Evolutionary conservation across 1,140 invertebrate genomes (phyloP), one percentile per base, ranked within the genome.

Genomic region (Thrips palmi): DNA sequence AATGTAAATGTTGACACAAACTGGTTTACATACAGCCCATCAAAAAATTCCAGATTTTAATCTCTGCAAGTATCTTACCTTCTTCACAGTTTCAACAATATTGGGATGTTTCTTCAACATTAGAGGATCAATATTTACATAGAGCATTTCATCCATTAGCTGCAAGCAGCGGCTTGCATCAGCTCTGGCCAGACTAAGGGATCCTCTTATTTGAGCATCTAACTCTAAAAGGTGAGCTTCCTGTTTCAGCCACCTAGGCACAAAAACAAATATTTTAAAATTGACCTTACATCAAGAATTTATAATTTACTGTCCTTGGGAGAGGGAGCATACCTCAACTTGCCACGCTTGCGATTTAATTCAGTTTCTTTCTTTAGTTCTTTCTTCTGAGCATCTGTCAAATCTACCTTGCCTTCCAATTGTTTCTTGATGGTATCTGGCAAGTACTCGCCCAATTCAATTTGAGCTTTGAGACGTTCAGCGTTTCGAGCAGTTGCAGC

Each of bases 101-200:
- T 77, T 69, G 0, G 84, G 76, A 61, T 89, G 79, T 47, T 87
- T 88, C 47, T 86, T 72, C 19, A 91, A 54, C 76, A 87, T 84
- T 2, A 88, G 49, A 14, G 74, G 66, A 41, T 71, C 75, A 7
- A 88, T 54, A 11, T 76, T 60, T 29, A 86, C 52, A 8, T 68
- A 63, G 49, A 70, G 54, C 31, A 77, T 55, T 43, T 65, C 64
- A 39, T 72, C 65, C 59, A 77, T 64, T 1, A 59, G 53, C 27
- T 67, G 57, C 22, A 77, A 57, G 49, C 66, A 70, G 39, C 66
- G 43, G 18, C 77, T 69, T 1, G 68, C 63, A 51, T 81, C 68
- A 1, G 76, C 75, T 27, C 64, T 57, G 36, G 72, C 66, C 11
- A 77, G 48, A 18, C 67, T 64, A 11, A 81, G 51, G 44, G 68